Base-by-base conservation (phyloP, 2,888 invertebrate species). In the Eupithecia centaureata region DNA sequence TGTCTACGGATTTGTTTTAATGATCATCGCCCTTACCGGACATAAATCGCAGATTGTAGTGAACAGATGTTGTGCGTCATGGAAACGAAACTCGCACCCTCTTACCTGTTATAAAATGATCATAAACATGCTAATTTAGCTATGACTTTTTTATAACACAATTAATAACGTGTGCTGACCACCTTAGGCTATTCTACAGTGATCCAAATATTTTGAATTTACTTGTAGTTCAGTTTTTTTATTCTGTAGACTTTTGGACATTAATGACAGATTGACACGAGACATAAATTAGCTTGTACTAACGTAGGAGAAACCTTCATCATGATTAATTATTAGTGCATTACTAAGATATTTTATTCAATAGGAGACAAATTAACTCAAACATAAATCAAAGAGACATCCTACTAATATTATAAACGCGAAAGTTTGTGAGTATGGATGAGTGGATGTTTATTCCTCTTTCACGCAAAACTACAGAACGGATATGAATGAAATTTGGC, bases 111-210 rank as follows among this genome's bases (percentile, higher is more conserved):
- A 86, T 88, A 47, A 87, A 83, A 81, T 83, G 80, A 73, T 83
- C 86, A 89, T 92, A 92, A 92, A 92, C 88, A 92, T 91, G 91
- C 86, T 91, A 90, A 92, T 92, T 88, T 86, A 83, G 84, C 85
- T 85, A 89, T 88, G 91, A 91, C 90, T 89, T 87, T 91, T 92
- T 92, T 91, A 92, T 91, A 90, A 90, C 91, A 89, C 91, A 92
- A 92, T 92, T 91, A 92, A 92, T 92, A 90, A 91, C 90, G 87
- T 86, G 84, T 87, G 84, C 80, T 63, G 81, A 82, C 78, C 78
- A 76, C 79, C 77, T 80, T 4, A 27, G 35, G 25, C 5, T 52
- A 2, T 32, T 57, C 64, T 56, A 25, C 18, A 52, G 32, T 27
- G 63, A 64, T 52, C 67, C 52, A 12, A 32, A 22, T 22, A 22